A percentile compares a stretch with the other conserved stretches of the same genome.
Conservation (phyloP, 2,113 vertebrate genomes). For the Urocolius indicus region DNA sequence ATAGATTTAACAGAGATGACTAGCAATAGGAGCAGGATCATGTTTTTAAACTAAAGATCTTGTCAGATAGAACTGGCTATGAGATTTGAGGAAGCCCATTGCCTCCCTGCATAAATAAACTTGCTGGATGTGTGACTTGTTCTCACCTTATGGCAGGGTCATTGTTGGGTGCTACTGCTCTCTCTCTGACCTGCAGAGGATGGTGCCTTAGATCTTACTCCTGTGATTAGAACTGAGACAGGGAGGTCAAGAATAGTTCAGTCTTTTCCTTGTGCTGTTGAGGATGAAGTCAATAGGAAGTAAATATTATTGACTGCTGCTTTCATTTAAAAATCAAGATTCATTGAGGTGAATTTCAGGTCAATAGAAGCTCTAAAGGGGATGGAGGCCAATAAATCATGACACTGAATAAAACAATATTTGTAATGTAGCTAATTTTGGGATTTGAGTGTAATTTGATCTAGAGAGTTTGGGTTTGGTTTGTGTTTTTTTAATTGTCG, state of each 20-base stretch:
- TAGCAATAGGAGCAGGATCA: not conserved
- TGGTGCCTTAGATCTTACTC: not conserved
- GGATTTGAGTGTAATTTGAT: not conserved
- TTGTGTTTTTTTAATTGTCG: not conserved
- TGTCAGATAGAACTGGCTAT: not conserved
- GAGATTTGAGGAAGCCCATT: not conserved
- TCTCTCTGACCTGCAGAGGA: not conserved
- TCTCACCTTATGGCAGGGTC: not conserved
- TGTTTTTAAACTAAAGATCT: not conserved
- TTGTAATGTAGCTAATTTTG: constrained; percentile 37
- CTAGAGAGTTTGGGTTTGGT: not conserved
- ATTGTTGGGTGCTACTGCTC: not conserved
- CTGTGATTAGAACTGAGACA: constrained; percentile 9
- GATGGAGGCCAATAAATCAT: constrained; percentile 53
- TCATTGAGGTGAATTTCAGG: constrained; percentile 65
- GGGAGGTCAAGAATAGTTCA: constrained; percentile 61
- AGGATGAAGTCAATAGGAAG: constrained; percentile 57
- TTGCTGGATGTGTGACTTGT: not conserved
- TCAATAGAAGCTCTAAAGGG: constrained; percentile 45
- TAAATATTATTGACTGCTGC: constrained; percentile 70
- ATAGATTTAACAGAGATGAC: not conserved
- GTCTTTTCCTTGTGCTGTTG: constrained; percentile 27
- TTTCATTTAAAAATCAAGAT: constrained; percentile 72
- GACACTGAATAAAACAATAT: constrained; percentile 45
- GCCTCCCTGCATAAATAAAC: not conserved